Conservation (phyloP, 1,140 invertebrate genomes). For the Caerostris extrusa region DNA sequence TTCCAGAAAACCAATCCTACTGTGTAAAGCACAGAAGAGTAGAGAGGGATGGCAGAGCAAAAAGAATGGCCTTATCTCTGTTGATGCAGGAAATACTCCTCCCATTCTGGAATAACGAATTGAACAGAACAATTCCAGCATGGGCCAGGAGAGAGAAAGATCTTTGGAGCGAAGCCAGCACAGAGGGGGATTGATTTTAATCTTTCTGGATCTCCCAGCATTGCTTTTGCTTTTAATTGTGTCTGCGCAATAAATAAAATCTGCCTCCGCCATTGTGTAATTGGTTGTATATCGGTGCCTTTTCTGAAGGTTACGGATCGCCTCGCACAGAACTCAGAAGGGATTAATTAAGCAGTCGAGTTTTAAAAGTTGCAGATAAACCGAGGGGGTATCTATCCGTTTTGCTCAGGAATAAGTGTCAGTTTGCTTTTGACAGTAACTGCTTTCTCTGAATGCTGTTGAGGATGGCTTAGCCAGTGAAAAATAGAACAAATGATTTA, state of each 20-base stretch:
- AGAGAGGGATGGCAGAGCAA: background rate
- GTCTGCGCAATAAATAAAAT: slow-evolving; percentile 37
- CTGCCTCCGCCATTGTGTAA: slow-evolving; percentile 23
- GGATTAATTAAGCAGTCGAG: slow-evolving; percentile 11
- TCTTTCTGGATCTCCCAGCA: slow-evolving; percentile 7
- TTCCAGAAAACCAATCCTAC: background rate
- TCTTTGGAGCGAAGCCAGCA: background rate
- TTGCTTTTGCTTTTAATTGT: slow-evolving; percentile 21
- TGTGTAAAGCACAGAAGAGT: background rate
- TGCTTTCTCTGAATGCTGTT: too few relatives aligned
- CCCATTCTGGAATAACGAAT: slow-evolving; percentile 39
- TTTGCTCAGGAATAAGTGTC: background rate
- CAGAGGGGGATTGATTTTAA: slow-evolving; percentile 20
- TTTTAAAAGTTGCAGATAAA: background rate
- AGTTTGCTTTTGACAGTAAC: background rate
- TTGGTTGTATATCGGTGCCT: slow-evolving; percentile 31
- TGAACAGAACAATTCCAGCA: slow-evolving; percentile 24
- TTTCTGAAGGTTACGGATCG: background rate
- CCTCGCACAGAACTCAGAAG: background rate
- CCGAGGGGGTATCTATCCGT: background rate
- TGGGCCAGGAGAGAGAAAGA: background rate
- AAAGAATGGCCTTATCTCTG: slow-evolving; percentile 20
- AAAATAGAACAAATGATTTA: too few relatives aligned
- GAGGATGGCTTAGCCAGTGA: too few relatives aligned
- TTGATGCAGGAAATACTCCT: slow-evolving; percentile 27